Evolutionary conservation across 2,113 vertebrate species (phyloP).

Genomic region (Nettapus auritus): DNA sequence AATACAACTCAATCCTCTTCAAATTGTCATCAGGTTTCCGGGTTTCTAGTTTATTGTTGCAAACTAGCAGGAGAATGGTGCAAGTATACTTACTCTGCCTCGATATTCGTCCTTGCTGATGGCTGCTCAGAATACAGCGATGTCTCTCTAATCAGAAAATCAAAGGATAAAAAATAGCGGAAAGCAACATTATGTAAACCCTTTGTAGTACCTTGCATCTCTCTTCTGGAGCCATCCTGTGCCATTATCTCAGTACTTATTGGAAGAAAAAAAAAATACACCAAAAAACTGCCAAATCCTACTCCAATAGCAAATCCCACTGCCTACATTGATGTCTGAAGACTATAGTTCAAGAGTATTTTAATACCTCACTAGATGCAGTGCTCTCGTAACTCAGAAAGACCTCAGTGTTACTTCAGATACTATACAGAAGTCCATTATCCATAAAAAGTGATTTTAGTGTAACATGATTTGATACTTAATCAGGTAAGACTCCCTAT

Average conservation of each 20-base stretch:
- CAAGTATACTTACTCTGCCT: slow-evolving; percentile 82
- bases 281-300: background rate
- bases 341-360: background rate
- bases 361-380: background rate
- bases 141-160: slow-evolving; percentile 47
- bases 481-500: background rate
- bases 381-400: background rate
- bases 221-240: background rate
- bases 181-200: background rate
- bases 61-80: background rate
- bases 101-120: slow-evolving; percentile 63
- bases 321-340: background rate
- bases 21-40: background rate
- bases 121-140: background rate
- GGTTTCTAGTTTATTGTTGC: background rate
- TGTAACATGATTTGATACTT: background rate
- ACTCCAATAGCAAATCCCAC: background rate
- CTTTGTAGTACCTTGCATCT: background rate
- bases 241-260: background rate
- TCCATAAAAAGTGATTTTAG: background rate
- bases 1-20: background rate
- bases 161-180: background rate
- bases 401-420: background rate
- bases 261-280: background rate
- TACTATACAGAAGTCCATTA: background rate